Conservation (phyloP, 1,140 invertebrate genomes). For the Drosophila kohkoa region DNA sequence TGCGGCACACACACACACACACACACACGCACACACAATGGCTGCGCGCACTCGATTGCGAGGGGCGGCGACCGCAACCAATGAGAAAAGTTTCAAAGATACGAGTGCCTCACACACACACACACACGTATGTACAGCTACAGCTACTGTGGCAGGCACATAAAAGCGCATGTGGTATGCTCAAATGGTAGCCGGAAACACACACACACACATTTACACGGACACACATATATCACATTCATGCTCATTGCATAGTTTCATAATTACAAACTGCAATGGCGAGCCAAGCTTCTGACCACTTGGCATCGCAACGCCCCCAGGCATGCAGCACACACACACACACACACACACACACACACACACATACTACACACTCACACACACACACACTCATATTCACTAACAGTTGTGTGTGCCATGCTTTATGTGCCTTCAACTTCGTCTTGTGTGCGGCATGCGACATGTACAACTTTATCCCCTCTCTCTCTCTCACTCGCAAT, state of each 20-base stretch:
- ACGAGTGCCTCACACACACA: constrained; percentile 35
- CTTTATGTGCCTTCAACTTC: constrained; percentile 42
- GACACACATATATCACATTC: constrained; percentile 29
- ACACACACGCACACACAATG: constrained; percentile 52
- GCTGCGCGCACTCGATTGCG: constrained; percentile 25
- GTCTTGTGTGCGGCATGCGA: constrained; percentile 70
- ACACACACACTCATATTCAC: background rate
- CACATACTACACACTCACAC: background rate
- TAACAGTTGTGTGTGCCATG: constrained; percentile 26
- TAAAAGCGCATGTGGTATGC: constrained; percentile 30
- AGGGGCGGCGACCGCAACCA: constrained; percentile 54
- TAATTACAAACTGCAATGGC: constrained; percentile 77
- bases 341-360: constrained; percentile 19
- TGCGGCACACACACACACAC: constrained; percentile 53
- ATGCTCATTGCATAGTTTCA: constrained; percentile 69
- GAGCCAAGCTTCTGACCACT: constrained; percentile 52
- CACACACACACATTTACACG: constrained; percentile 1
- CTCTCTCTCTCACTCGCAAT: background rate
- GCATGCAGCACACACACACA: constrained; percentile 31
- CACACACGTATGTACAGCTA: constrained; percentile 19
- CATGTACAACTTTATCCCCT: constrained; percentile 40
- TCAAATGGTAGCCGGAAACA: constrained; percentile 29
- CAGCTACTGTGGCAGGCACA: constrained; percentile 24
- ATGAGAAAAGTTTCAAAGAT: constrained; percentile 80
- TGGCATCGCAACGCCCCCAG: constrained; percentile 49